These are phyloP conservation scores for Symphodus melops DNA, from an alignment of 2,113 vertebrate genomes.

Conservation along the genomic window DNA sequence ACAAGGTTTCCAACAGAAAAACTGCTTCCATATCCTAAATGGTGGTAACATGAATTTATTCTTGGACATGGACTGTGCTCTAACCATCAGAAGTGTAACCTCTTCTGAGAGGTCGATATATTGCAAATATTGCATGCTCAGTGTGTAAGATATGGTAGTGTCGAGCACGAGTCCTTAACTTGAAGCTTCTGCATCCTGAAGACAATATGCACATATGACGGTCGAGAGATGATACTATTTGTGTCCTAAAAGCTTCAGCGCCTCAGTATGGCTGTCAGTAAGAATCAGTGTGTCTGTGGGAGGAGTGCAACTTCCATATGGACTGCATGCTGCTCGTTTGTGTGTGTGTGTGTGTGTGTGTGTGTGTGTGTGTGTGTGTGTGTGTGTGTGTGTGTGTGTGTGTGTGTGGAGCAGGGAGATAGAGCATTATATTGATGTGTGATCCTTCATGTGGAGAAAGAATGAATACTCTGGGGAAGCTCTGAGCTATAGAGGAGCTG, in stretches of 20 bases:
- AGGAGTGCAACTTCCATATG: conserved; percentile 68
- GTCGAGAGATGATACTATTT: conserved; percentile 69
- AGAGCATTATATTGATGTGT: conserved; percentile 56
- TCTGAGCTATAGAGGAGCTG: conserved; percentile 37
- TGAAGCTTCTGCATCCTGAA: conserved; percentile 23
- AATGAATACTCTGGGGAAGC: conserved; percentile 58
- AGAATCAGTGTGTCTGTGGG: conserved; percentile 65
- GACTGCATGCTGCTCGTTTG: conserved; percentile 53
- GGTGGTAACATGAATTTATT: not conserved
- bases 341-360: conserved; percentile 38
- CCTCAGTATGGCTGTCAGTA: conserved; percentile 63
- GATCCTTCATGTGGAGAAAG: conserved; percentile 64
- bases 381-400: conserved; percentile 53
- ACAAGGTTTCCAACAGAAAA: not conserved
- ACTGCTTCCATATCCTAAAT: not conserved
- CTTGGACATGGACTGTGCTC: not conserved
- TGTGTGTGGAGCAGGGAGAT: conserved; percentile 11
- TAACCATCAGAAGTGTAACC: not conserved
- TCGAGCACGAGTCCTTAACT: not conserved
- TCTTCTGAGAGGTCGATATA: not conserved
- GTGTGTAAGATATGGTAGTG: not conserved
- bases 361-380: conserved; percentile 14
- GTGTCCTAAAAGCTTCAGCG: conserved; percentile 55
- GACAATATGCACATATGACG: conserved; percentile 39
- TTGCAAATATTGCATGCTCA: not conserved